A percentile compares a stretch with the other conserved stretches of the same genome.
phyloP scores from a whole-genome alignment of 2,113 vertebrate genomes.

The Gymnarchus niloticus region DNA sequence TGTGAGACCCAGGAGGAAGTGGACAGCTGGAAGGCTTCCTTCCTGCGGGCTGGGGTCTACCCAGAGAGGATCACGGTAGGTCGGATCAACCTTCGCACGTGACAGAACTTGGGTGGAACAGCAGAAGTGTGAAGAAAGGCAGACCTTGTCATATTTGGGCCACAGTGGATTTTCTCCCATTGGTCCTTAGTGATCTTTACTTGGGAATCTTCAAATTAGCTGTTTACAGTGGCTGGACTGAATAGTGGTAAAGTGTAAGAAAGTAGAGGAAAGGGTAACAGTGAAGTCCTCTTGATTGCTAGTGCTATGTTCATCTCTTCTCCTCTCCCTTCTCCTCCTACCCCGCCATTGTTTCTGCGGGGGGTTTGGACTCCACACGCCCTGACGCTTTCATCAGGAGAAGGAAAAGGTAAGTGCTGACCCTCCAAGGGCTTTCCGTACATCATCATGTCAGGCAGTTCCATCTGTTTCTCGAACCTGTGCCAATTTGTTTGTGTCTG shows the following conservation, averaged over 20 bases:
- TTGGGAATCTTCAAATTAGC: constrained; percentile 1
- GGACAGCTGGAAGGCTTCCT: constrained; percentile 94
- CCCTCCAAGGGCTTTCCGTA: neutral
- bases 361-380: neutral
- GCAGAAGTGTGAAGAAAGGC: neutral
- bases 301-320: neutral
- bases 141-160: neutral
- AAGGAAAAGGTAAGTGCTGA: constrained; percentile 19
- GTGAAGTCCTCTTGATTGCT: neutral
- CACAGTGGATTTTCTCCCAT: neutral
- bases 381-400: neutral
- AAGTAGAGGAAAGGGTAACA: neutral
- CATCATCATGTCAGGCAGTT: neutral
- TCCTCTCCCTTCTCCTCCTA: neutral
- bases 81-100: neutral
- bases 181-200: neutral
- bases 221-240: neutral
- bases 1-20: constrained; percentile 94
- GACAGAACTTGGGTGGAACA: neutral
- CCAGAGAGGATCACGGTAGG: constrained; percentile 83
- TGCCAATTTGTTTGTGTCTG: neutral
- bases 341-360: neutral
- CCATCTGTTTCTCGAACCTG: too few species aligned
- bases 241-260: neutral
- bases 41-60: constrained; percentile 90